phyloP scores from a whole-genome alignment of 1,140 invertebrate species.

The Nasonia giraulti region DNA sequence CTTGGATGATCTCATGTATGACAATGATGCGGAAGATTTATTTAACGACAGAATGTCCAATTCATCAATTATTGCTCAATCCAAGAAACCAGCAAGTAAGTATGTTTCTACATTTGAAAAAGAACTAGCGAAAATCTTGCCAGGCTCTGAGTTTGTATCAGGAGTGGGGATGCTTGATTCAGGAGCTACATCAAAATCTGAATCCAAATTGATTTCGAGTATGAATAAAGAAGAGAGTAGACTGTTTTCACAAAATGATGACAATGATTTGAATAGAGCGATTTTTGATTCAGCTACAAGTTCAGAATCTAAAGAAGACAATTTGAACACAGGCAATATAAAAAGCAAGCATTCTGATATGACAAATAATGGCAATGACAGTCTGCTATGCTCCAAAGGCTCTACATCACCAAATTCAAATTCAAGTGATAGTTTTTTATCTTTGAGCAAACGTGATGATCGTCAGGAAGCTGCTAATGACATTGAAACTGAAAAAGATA shows the following conservation, averaged over 20 bases:
- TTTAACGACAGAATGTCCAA: conserved; percentile 20
- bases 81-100: neutral
- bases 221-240: neutral
- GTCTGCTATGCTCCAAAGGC: neutral
- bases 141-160: conserved; percentile 10
- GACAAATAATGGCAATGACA: neutral
- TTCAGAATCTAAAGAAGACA: neutral
- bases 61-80: neutral
- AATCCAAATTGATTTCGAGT: neutral
- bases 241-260: neutral
- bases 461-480: neutral
- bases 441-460: neutral
- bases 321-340: neutral
- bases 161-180: conserved; percentile 19
- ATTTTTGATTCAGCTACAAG: neutral
- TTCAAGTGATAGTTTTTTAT: conserved; percentile 28
- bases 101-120: neutral
- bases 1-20: conserved; percentile 57
- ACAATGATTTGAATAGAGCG: conserved; percentile 32
- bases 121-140: neutral
- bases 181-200: neutral
- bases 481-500: neutral
- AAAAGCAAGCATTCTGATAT: neutral
- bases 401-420: conserved; percentile 8
- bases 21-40: conserved; percentile 51